Evolutionary conservation across 2,113 vertebrate species (phyloP).

Genomic region (Zootoca vivipara): DNA sequence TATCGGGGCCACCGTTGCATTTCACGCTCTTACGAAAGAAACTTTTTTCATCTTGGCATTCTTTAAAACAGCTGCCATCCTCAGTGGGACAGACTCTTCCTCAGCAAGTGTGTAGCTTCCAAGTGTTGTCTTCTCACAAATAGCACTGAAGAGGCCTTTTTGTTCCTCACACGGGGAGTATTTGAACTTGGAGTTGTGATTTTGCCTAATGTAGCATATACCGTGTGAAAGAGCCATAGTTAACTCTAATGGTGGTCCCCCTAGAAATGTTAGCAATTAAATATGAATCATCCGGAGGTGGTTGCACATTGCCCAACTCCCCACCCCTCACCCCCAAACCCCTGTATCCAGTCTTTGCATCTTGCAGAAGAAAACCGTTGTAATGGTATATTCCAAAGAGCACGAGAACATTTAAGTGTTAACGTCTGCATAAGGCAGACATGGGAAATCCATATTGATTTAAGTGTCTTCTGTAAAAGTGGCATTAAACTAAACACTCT

Average conservation of each 20-base stretch:
- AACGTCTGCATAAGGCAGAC: neutral
- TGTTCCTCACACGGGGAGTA: neutral
- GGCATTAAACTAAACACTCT: neutral
- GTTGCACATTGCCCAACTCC: neutral
- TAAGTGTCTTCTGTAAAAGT: neutral
- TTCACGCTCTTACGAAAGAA: neutral
- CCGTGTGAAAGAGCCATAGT: neutral
- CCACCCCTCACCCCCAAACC: fast-evolving
- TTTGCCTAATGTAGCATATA: neutral
- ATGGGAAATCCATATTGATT: neutral
- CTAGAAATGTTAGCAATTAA: neutral
- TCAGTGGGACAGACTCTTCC: too few relatives aligned
- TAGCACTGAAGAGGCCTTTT: neutral
- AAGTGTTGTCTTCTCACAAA: neutral
- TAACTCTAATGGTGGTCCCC: neutral
- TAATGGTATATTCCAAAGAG: neutral
- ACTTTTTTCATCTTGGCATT: neutral
- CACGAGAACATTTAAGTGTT: neutral
- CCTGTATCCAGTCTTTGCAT: neutral
- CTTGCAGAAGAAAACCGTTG: neutral
- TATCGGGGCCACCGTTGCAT: neutral
- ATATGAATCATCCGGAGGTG: neutral
- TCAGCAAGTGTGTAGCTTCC: neutral
- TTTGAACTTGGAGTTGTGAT: neutral
- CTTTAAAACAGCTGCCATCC: neutral